These are phyloP conservation scores for Thecophora atra DNA, from an alignment of 2,888 invertebrate genomes.

Conservation along the genomic window DNA sequence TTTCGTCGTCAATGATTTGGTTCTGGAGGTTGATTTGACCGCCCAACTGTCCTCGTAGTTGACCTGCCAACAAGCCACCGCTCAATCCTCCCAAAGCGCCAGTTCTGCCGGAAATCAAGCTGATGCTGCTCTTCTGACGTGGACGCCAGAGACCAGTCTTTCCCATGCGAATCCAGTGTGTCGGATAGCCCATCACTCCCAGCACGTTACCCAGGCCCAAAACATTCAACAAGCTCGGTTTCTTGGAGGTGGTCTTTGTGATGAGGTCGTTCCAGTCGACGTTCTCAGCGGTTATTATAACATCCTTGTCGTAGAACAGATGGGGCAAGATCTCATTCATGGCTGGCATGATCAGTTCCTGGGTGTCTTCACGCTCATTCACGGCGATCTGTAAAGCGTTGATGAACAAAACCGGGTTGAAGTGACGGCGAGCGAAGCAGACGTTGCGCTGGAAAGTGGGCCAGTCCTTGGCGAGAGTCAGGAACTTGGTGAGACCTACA, in stretches of 20 bases:
- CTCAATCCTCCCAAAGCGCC: neutral
- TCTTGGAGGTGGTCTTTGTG: conserved; percentile 10
- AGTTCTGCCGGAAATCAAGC: neutral
- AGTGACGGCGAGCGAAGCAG: conserved; percentile 73
- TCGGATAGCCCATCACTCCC: conserved; percentile 9
- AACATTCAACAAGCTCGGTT: conserved; percentile 32
- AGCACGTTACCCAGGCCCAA: conserved; percentile 31
- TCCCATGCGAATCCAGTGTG: conserved; percentile 5
- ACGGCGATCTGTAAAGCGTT: conserved; percentile 75
- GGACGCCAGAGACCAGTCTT: conserved; percentile 31
- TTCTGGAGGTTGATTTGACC: neutral
- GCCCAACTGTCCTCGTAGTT: neutral
- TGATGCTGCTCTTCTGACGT: conserved; percentile 29
- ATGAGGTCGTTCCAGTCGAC: conserved; percentile 49
- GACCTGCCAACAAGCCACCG: neutral
- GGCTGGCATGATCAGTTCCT: conserved; percentile 74
- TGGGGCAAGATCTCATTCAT: conserved; percentile 81
- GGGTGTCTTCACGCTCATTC: conserved; percentile 73
- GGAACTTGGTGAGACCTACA: conserved; percentile 49
- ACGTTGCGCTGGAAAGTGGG: conserved; percentile 70
- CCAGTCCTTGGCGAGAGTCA: conserved; percentile 69
- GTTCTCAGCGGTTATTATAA: conserved; percentile 47
- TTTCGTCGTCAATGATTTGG: neutral
- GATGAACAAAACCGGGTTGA: conserved; percentile 79
- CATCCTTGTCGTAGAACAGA: conserved; percentile 72